Conservation (phyloP, 2,797 vertebrate genomes). For the Sitta carolinensis region DNA sequence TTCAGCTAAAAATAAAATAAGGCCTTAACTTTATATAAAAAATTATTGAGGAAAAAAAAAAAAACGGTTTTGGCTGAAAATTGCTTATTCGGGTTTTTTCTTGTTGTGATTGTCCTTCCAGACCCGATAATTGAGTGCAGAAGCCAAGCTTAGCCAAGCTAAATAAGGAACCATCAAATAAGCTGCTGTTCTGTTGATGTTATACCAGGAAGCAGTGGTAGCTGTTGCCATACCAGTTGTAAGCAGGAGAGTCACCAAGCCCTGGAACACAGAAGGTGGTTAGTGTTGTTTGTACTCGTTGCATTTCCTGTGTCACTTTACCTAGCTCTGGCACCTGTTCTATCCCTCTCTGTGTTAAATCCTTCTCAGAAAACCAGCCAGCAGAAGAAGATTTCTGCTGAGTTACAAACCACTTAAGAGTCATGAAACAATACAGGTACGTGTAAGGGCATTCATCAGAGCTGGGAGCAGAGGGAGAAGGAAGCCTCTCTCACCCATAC, state of each 20-base stretch:
- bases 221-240: conserved; percentile 57
- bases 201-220: conserved; percentile 73
- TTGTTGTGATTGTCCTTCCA: conserved; percentile 75
- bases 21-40: neutral
- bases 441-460: neutral
- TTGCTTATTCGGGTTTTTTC: neutral
- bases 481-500: neutral
- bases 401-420: rapidly evolving
- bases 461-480: neutral
- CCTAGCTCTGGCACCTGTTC: neutral
- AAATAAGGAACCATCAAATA: conserved; percentile 79
- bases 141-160: conserved; percentile 77
- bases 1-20: neutral
- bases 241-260: conserved; percentile 70
- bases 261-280: conserved; percentile 67
- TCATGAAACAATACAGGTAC: neutral
- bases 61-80: neutral
- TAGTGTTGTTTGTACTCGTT: neutral
- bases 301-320: neutral
- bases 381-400: neutral
- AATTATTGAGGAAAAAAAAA: neutral
- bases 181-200: conserved; percentile 72
- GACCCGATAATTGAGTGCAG: conserved; percentile 72
- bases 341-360: neutral
- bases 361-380: neutral